Base-by-base conservation (phyloP, 2,113 vertebrate species). In the Eonycteris spelaea region DNA sequence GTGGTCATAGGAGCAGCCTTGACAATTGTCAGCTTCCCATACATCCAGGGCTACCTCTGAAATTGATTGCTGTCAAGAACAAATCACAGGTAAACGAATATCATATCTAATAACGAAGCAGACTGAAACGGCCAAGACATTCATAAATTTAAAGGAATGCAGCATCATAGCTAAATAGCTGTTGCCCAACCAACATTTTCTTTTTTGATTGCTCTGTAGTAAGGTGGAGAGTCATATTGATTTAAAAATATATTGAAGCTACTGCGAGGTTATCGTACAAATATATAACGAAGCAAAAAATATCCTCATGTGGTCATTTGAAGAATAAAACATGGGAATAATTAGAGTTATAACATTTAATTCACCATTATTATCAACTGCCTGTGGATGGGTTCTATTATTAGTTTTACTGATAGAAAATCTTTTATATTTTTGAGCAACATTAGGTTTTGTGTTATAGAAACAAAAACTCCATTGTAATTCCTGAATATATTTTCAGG, bases 61-160 rank as follows among this genome's bases (percentile, higher is more conserved):
- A 57, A 79, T 86, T 89, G 83, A 89, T 28, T 24, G 9, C 73
- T 83, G 43, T 73, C 88, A 82, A 74, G 59, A 94, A 85, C 71
- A 92, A 94, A 96, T 83, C 59, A 74, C 73, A 78, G 77, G 83
- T 90, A 94, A 95, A 80, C n/a, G 21, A 71, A 85, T 96, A 78
- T 53, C 71, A 65, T 19, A 87, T 97, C 84, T 91, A 85, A 79
- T 92, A 79, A 93, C 65, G 63, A 95, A 94, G 79, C 38, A 22
- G 35, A 51, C 15, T 95, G 22, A 95, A 95, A 68, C 67, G 55
- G 45, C 65, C 16, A 48, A 90, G 86, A 93, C 19, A 30, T 90
- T 92, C 80, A 83, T 74, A 86, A 90, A 95, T 84, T 91, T 92
- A 86, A 90, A 94, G 70, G 70, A 93, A 92, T 73, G 43, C 21